Evolutionary conservation across 1,140 invertebrate genomes (phyloP).

Genomic region (Periplaneta americana): DNA sequence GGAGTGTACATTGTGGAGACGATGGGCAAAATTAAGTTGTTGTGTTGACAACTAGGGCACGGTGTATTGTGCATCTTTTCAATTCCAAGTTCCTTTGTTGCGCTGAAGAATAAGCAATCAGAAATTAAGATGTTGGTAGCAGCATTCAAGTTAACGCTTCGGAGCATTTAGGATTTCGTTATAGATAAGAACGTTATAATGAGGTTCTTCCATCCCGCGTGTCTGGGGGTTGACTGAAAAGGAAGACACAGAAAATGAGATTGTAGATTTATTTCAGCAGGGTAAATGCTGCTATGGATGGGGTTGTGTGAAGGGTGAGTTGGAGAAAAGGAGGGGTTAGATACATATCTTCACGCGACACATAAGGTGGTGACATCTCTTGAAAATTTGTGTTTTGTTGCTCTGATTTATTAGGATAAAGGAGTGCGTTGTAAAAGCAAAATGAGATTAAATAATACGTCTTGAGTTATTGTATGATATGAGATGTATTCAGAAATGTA

Average conservation of each 20-base stretch:
- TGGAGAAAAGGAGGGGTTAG: background rate
- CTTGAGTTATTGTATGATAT: background rate
- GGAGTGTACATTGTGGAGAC: too few relatives aligned
- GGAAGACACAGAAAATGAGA: background rate
- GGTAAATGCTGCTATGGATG: background rate
- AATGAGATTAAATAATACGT: background rate
- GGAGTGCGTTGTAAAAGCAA: background rate
- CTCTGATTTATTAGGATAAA: background rate
- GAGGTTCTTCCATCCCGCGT: background rate
- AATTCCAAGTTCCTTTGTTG: background rate
- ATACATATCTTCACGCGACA: background rate
- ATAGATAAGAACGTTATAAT: background rate
- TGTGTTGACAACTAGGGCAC: background rate
- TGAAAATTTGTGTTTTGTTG: background rate
- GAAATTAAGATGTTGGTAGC: background rate
- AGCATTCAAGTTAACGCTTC: background rate
- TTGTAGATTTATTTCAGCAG: background rate
- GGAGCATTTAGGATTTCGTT: background rate
- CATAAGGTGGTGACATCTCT: background rate
- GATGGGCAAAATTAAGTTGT: too few relatives aligned
- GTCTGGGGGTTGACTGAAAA: background rate
- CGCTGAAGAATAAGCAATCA: background rate
- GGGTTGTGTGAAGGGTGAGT: background rate
- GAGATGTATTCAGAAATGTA: too few relatives aligned
- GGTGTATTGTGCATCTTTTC: background rate